Evolutionary conservation across 2,113 vertebrate genomes (phyloP).

Genomic region (Macquaria ambigua): DNA sequence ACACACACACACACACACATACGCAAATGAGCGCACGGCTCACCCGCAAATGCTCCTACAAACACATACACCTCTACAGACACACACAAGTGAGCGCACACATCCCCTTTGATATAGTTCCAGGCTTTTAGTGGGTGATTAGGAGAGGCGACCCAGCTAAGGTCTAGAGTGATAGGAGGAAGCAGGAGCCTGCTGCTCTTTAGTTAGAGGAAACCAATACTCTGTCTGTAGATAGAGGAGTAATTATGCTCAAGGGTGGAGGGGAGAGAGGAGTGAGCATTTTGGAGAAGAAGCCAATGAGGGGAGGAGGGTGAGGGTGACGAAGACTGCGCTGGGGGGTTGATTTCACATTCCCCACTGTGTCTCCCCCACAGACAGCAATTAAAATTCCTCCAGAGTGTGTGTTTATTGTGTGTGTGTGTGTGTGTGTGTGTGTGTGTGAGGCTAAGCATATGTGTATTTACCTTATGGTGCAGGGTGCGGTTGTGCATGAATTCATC

Average conservation of each 20-base stretch:
- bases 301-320: slow-evolving; percentile 38
- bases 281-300: slow-evolving; percentile 60
- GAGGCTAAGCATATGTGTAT: slow-evolving; percentile 50
- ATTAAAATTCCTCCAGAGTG: slow-evolving; percentile 73
- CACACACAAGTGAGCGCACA: not conserved
- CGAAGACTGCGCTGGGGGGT: slow-evolving; percentile 50
- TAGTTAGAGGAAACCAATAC: slow-evolving; percentile 79
- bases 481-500: slow-evolving; percentile 35
- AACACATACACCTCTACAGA: slow-evolving; percentile 37
- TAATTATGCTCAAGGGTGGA: slow-evolving; percentile 81
- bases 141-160: slow-evolving; percentile 74
- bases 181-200: slow-evolving; percentile 77
- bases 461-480: slow-evolving; percentile 59
- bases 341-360: slow-evolving; percentile 64
- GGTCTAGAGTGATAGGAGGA: slow-evolving; percentile 80
- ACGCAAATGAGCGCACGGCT: slow-evolving; percentile 57
- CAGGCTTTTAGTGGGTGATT: slow-evolving; percentile 81
- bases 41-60: slow-evolving; percentile 24
- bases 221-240: slow-evolving; percentile 79
- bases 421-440: slow-evolving; percentile 14
- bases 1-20: slow-evolving; percentile 18
- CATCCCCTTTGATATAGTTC: slow-evolving; percentile 77
- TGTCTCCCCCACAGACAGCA: slow-evolving; percentile 75
- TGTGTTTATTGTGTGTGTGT: slow-evolving; percentile 35
- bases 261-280: slow-evolving; percentile 53